Evolutionary conservation across 2,113 vertebrate genomes (phyloP).

Genomic region (Spilogale gracilis): DNA sequence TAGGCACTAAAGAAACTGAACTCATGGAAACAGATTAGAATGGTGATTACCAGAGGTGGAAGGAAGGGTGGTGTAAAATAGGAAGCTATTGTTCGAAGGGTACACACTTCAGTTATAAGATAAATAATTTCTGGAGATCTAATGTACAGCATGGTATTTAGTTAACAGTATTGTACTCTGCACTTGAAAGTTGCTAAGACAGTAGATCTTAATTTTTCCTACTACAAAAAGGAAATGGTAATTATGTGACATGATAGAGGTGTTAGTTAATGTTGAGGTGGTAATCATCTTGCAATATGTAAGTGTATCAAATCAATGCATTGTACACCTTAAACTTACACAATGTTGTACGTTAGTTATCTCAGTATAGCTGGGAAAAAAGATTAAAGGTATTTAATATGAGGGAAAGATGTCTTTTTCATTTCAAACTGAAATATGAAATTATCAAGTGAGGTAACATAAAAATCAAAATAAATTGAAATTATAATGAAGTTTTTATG

Average conservation of each 20-base stretch:
- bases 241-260: neutral
- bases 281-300: neutral
- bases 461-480: slow-evolving; percentile 5
- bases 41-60: neutral
- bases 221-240: neutral
- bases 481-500: neutral
- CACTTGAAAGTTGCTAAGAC: neutral
- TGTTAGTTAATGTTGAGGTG: neutral
- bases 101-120: neutral
- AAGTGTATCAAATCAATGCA: neutral
- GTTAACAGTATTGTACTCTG: neutral
- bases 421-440: neutral
- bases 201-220: neutral
- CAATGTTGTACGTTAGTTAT: neutral
- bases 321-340: neutral
- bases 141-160: neutral
- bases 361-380: neutral
- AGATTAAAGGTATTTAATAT: neutral
- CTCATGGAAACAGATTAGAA: neutral
- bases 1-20: neutral
- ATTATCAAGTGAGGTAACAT: neutral
- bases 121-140: neutral
- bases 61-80: neutral
- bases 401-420: neutral
- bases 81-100: neutral